Evolutionary conservation across 2,113 vertebrate genomes (phyloP).

Genomic region (Pseudorasbora parva): DNA sequence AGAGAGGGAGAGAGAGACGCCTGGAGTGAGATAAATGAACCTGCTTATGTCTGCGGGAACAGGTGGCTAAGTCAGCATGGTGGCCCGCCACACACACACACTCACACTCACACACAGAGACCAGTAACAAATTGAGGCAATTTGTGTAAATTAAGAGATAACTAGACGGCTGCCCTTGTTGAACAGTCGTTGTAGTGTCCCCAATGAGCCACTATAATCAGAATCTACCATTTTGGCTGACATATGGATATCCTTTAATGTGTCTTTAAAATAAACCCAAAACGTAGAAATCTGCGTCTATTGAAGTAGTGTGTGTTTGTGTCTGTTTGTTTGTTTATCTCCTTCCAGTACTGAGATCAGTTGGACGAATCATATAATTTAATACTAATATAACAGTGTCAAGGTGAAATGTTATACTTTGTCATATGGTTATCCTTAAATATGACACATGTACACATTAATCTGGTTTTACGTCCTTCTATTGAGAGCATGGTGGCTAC

Average conservation of each 20-base stretch:
- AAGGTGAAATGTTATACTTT: too few species aligned
- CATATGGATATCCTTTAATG: slow-evolving; percentile 62
- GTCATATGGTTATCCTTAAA: too few species aligned
- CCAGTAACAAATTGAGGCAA: slow-evolving; percentile 54
- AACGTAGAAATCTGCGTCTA: neutral
- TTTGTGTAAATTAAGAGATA: slow-evolving; percentile 57
- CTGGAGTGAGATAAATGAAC: slow-evolving; percentile 79
- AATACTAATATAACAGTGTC: too few species aligned
- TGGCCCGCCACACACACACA: slow-evolving; percentile 54
- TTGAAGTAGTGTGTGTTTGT: slow-evolving; percentile 61
- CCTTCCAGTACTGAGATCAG: neutral
- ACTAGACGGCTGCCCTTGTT: slow-evolving; percentile 65
- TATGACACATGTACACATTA: too few species aligned
- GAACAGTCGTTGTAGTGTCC: slow-evolving; percentile 52
- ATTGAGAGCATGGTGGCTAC: neutral
- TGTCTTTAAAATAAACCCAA: slow-evolving; percentile 8
- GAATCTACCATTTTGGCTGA: slow-evolving; percentile 56
- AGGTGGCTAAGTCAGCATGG: slow-evolving; percentile 80
- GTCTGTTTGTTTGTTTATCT: slow-evolving; percentile 51
- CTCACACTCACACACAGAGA: slow-evolving; percentile 41
- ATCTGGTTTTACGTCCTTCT: too few species aligned
- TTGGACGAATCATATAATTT: too few species aligned
- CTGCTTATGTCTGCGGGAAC: slow-evolving; percentile 77
- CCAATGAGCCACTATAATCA: slow-evolving; percentile 49
- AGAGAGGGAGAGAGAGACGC: too few species aligned